These are phyloP conservation scores for Lamprologus callipterus DNA, from an alignment of 2,113 vertebrate species.

Conservation along the genomic window DNA sequence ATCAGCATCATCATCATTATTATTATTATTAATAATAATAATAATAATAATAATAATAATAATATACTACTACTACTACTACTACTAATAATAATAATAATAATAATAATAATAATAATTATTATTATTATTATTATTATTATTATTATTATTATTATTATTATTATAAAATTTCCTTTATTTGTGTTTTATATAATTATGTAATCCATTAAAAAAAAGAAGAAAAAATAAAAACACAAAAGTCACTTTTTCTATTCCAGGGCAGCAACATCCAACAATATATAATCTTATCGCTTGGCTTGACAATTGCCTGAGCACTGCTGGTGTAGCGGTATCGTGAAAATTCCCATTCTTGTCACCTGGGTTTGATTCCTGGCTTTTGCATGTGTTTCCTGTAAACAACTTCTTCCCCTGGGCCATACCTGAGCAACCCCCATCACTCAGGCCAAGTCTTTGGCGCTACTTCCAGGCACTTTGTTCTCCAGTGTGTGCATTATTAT, in stretches of 20 bases:
- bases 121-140: neutral
- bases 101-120: too few species aligned
- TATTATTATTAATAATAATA: too few species aligned
- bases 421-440: neutral
- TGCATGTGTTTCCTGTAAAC: neutral
- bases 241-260: neutral
- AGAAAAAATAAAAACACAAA: neutral
- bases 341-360: neutral
- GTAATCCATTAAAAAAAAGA: neutral
- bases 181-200: neutral
- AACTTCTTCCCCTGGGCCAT: neutral
- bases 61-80: too few species aligned
- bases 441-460: neutral
- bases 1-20: rapidly evolving
- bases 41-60: too few species aligned
- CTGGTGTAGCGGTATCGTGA: neutral
- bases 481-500: neutral
- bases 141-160: neutral
- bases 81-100: too few species aligned
- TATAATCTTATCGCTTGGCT: neutral
- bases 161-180: neutral
- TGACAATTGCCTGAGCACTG: neutral
- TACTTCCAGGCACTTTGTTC: neutral
- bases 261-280: neutral
- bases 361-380: neutral